Percentiles rank a stretch among this genome's conserved stretches.
Conservation (phyloP, 2,113 vertebrate genomes). For the Andinoacara biseriatus region DNA sequence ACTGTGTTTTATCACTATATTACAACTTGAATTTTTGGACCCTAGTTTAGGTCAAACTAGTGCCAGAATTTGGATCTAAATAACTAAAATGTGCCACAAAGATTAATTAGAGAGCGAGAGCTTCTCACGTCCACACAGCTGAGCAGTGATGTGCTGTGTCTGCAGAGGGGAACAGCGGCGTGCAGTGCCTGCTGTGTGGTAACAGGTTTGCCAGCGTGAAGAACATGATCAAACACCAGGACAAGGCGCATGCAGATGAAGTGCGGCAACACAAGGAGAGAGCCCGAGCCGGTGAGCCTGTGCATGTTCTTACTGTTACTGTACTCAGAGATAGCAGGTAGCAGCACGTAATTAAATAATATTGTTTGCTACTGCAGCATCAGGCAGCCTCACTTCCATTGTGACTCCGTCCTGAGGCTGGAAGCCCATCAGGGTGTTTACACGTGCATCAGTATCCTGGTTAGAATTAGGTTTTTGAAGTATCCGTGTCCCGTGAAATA, state of each 20-base stretch:
- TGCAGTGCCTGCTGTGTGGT: conserved; percentile 96
- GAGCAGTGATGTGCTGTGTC: not conserved
- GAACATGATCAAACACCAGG: conserved; percentile 97
- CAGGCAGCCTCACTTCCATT: accelerated
- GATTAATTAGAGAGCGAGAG: accelerated
- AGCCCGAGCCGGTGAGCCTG: conserved; percentile 75
- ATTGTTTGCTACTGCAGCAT: not conserved
- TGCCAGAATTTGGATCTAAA: too few species aligned
- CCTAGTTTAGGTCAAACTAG: too few species aligned
- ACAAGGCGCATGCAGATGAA: conserved; percentile 90
- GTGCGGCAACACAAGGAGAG: conserved; percentile 89
- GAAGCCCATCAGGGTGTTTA: not conserved
- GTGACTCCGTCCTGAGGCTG: not conserved
- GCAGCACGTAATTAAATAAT: not conserved
- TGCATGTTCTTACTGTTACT: not conserved
- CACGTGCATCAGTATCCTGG: not conserved
- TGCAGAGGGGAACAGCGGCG: conserved; percentile 88
- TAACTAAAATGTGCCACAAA: not conserved
- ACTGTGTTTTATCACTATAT: too few species aligned
- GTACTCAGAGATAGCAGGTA: not conserved
- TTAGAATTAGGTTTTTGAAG: not conserved
- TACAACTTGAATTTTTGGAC: too few species aligned
- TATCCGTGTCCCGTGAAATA: not conserved
- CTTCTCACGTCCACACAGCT: not conserved
- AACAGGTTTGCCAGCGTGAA: conserved; percentile 95